A percentile compares a stretch with the other conserved stretches of the same genome.
Conservation (phyloP, 1,140 invertebrate species). For the Helicoverpa armigera region DNA sequence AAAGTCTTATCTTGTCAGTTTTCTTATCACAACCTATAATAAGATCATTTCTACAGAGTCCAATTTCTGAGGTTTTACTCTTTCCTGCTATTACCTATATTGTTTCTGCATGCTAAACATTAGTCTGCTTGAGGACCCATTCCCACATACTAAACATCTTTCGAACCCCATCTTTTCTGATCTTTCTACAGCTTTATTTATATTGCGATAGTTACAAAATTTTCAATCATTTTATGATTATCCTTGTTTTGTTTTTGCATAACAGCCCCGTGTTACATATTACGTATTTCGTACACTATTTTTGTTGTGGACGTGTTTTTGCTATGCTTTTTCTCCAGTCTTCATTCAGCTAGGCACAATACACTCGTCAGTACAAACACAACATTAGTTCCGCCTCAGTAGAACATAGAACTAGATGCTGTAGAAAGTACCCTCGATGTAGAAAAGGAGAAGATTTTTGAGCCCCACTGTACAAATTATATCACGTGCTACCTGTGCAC, state of each 20-base stretch:
- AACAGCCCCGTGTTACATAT: conserved; percentile 26
- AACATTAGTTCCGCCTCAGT: not conserved
- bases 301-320: conserved; percentile 21
- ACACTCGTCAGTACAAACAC: not conserved
- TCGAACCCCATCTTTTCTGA: not conserved
- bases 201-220: not conserved
- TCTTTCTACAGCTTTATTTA: not conserved
- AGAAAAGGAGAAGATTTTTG: not conserved
- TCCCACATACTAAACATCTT: conserved; percentile 1
- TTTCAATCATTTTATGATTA: conserved; percentile 1
- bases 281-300: conserved; percentile 19
- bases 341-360: conserved; percentile 3
- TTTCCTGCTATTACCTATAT: not conserved
- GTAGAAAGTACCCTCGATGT: not conserved
- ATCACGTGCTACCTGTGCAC: not conserved
- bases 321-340: conserved; percentile 26
- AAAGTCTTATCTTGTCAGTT: not conserved
- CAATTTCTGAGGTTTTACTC: not conserved
- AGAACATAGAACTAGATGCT: conserved; percentile 3
- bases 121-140: not conserved
- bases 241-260: conserved; percentile 34
- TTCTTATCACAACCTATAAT: not conserved
- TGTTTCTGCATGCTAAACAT: not conserved
- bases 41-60: not conserved
- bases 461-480: not conserved